phyloP scores from a whole-genome alignment of 1,140 invertebrate species.

The Caenorhabditis tropicalis region DNA sequence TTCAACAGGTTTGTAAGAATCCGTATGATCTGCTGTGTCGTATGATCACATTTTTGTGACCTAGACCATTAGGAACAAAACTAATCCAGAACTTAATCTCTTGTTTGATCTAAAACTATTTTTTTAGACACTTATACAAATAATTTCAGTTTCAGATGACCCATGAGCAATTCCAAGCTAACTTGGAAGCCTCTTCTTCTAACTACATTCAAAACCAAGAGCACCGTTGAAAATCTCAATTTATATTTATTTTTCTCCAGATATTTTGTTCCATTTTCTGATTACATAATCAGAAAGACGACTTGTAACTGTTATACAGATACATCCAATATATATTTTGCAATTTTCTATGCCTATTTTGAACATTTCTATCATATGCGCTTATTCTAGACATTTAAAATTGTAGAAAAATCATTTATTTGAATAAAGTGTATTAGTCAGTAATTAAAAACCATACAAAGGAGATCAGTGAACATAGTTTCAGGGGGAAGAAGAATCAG shows the following conservation, averaged over 20 bases:
- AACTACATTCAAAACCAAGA: background rate
- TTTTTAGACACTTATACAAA: background rate
- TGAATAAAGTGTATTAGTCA: background rate
- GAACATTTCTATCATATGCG: background rate
- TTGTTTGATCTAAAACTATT: background rate
- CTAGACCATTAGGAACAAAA: no score
- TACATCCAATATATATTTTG: background rate
- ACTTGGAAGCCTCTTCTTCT: background rate
- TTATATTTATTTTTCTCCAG: background rate
- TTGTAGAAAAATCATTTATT: background rate
- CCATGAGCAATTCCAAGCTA: background rate
- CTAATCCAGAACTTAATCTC: background rate
- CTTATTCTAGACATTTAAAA: background rate
- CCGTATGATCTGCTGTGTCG: no score
- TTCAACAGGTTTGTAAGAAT: background rate
- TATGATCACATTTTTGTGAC: no score
- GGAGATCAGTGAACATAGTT: conserved; percentile 5
- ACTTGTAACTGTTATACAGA: conserved; percentile 25
- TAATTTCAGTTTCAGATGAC: background rate
- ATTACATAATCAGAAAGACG: background rate
- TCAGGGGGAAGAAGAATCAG: background rate
- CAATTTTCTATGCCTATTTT: conserved; percentile 14
- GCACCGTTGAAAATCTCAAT: background rate
- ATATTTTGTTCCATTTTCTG: background rate
- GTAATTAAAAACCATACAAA: background rate